phyloP scores from a whole-genome alignment of 2,797 vertebrate species.

The Lepus oiostolus region DNA sequence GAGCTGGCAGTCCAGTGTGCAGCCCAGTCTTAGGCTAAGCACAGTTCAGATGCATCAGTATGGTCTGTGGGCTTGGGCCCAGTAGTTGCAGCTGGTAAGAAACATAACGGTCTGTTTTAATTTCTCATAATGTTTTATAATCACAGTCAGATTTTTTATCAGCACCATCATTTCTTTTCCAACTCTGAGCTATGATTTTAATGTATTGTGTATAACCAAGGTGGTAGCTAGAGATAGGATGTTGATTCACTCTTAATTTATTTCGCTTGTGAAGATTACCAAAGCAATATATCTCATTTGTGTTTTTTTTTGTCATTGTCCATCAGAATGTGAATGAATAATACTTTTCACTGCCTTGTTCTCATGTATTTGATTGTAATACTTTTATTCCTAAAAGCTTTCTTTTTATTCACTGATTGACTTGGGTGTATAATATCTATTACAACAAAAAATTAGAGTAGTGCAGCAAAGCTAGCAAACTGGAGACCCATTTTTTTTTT shows the following conservation, averaged over 20 bases:
- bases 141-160: neutral
- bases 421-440: neutral
- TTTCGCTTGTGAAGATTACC: constrained; percentile 12
- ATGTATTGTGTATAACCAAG: constrained; percentile 1
- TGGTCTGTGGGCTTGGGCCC: neutral
- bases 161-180: constrained; percentile 12
- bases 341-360: neutral
- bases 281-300: neutral
- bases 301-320: neutral
- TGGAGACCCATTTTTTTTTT: neutral
- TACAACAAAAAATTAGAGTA: neutral
- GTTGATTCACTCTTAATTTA: constrained; percentile 40
- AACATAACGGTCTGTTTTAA: neutral
- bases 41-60: neutral
- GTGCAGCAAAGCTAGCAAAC: neutral
- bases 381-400: neutral
- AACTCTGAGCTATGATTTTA: neutral
- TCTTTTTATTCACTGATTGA: neutral
- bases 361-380: neutral
- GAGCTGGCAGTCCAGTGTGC: neutral
- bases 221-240: constrained; percentile 1
- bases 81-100: neutral
- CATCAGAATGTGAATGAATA: neutral
- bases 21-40: neutral
- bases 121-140: neutral